Base-by-base conservation (phyloP, 2,113 vertebrate genomes). In the Nerophis ophidion region DNA sequence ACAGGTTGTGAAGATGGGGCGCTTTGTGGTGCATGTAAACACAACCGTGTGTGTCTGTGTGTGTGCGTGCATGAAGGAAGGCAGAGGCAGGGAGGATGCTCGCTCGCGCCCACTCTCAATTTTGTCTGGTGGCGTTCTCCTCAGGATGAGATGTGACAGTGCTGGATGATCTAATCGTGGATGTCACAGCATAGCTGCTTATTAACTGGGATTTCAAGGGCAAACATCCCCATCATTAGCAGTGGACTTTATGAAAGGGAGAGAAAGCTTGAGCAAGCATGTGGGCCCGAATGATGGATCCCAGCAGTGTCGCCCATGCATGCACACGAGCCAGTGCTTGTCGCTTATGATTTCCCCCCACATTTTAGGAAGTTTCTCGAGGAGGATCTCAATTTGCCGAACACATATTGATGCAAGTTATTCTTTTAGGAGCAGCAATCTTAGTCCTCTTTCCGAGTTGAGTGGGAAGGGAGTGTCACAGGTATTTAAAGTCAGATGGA, bases 141-240 rank as follows among this genome's bases (percentile, higher is more conserved):
- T 70, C 71, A 60, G 76, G 72, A 84, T 84, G 68, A 79, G 71
- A 75, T 79, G 68, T 86, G 86, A 83, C 84, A 81, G 81, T 67
- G 9, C 60, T 73, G 77, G 82, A 78, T 87, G 82, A 81, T 86
- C 74, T 84, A 84, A 82, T 83, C 74, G 75, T 35, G 69, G 54
- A 77, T 83, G 85, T 86, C 84, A 82, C 36, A 61, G 71, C 81
- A 72, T 75, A 80, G 79, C 86, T 78, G 86, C 84, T 83, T 83
- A 86, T 86, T 86, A 87, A 75, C 79, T 51, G 76, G 64, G 74
- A 80, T 81, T 86, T 84, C 86, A 87, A 87, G 86, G 86, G 79
- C 86, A 86, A 78, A 82, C 79, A 80, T 77, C 74, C 71, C 73
- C 77, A 76, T 83, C 75, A 76, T 80, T 77, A 77, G 72, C 35